A percentile compares a stretch with the other conserved stretches of the same genome.
phyloP scores from a whole-genome alignment of 2,797 vertebrate species.

The Ibycter americanus region DNA sequence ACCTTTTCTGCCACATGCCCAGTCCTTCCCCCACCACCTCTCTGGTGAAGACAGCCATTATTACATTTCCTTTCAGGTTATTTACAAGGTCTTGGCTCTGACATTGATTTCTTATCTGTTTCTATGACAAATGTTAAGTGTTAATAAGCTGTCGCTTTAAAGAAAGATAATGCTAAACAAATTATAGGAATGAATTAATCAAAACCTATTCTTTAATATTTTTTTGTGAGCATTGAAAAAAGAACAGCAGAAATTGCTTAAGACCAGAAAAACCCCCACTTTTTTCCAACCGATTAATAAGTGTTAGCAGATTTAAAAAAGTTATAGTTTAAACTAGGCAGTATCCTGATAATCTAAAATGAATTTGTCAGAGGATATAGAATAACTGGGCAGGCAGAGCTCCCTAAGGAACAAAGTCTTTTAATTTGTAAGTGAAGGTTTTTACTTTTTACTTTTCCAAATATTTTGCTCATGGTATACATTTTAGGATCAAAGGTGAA shows the following conservation, averaged over 20 bases:
- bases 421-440: neutral
- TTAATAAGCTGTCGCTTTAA: constrained; percentile 17
- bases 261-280: accelerated
- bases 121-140: constrained; percentile 37
- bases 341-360: neutral
- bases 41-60: constrained; percentile 45
- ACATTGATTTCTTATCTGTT: constrained; percentile 64
- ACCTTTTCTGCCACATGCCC: constrained; percentile 32
- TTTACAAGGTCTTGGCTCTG: constrained; percentile 67
- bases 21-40: neutral
- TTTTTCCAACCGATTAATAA: neutral
- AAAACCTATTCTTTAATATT: neutral
- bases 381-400: neutral
- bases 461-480: neutral
- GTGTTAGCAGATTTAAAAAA: neutral
- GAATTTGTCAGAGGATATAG: neutral
- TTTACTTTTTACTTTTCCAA: neutral
- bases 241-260: neutral
- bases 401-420: neutral
- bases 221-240: neutral
- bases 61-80: constrained; percentile 43
- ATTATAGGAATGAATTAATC: constrained; percentile 8
- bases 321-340: neutral
- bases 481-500: neutral
- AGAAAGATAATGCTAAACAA: constrained; percentile 22